Evolutionary conservation across 1,140 invertebrate genomes (phyloP).

Genomic region (Lucilia cuprina): DNA sequence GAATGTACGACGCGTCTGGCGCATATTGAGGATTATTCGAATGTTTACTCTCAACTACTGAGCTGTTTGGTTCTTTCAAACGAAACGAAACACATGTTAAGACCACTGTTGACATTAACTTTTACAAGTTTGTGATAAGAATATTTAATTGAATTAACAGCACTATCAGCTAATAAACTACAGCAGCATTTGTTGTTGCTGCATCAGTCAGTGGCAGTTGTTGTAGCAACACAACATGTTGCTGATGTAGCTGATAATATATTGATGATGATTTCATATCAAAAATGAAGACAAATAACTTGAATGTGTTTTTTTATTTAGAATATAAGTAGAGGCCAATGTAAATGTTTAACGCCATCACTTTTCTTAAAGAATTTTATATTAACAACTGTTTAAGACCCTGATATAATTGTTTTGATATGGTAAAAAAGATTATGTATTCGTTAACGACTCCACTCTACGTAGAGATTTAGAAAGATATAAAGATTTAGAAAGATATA

Average conservation of each 20-base stretch:
- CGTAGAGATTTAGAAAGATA: too few species aligned
- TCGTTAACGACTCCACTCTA: too few species aligned
- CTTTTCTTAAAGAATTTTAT: not conserved
- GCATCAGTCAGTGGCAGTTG: not conserved
- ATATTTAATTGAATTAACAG: constrained; percentile 15
- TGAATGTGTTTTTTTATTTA: not conserved
- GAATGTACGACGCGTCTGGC: too few species aligned
- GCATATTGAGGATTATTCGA: too few species aligned
- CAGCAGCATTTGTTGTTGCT: not conserved
- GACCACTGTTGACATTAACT: not conserved
- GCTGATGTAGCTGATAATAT: not conserved
- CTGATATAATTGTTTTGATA: not conserved
- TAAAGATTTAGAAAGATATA: too few species aligned
- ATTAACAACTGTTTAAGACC: not conserved
- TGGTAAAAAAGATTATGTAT: too few species aligned
- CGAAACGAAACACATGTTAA: constrained; percentile 8
- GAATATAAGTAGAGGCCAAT: not conserved
- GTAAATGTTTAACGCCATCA: not conserved
- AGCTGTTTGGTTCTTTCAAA: not conserved
- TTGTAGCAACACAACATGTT: not conserved
- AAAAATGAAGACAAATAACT: not conserved
- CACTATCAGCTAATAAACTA: not conserved
- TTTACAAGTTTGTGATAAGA: constrained; percentile 9
- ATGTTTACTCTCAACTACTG: too few species aligned
- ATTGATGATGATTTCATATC: not conserved